Conservation (phyloP, 2,797 vertebrate genomes). For the Cheirogaleus major region DNA sequence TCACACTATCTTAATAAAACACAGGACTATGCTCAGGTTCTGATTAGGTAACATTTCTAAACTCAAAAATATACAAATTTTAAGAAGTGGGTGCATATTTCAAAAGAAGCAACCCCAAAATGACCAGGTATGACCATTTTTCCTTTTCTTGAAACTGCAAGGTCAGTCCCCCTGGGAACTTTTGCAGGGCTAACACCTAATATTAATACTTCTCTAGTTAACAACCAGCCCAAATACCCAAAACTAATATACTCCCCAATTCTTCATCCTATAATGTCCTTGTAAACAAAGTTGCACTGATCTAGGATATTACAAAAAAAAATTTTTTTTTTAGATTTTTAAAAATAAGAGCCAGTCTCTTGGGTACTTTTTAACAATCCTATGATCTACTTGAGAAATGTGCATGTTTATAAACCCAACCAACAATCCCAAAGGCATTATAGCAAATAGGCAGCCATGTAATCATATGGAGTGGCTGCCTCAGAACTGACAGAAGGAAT, state of each 20-base stretch:
- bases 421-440: background rate
- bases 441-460: background rate
- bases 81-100: background rate
- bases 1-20: background rate
- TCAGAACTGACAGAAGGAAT: background rate
- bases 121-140: background rate
- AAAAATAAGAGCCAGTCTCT: background rate
- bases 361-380: background rate
- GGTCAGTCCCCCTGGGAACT: background rate
- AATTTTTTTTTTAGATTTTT: background rate
- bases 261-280: background rate
- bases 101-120: constrained; percentile 1
- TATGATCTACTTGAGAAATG: background rate
- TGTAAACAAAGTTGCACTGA: background rate
- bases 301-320: background rate
- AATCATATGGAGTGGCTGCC: background rate
- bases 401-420: background rate
- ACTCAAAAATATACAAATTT: background rate
- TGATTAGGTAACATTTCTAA: background rate
- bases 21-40: background rate
- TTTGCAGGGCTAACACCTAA: background rate
- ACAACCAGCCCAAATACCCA: background rate
- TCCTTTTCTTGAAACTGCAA: constrained; percentile 26
- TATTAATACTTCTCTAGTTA: background rate
- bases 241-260: background rate